Base-by-base conservation (phyloP, 1,140 invertebrate species). In the Cataglyphis hispanica region DNA sequence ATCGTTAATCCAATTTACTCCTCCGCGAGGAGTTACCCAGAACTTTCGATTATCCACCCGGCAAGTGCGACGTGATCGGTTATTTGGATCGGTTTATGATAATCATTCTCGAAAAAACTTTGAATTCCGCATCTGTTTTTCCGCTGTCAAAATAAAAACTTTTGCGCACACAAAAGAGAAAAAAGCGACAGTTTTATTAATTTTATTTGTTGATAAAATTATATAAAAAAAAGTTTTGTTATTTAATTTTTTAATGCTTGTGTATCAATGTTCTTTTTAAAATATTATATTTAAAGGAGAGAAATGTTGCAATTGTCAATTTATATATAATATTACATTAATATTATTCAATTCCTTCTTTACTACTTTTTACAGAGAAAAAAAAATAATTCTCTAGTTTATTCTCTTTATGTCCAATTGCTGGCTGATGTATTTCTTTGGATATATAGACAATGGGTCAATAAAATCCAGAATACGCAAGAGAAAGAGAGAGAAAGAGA, bases 21-120 rank as follows among this genome's bases (percentile, higher is more conserved):
- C 16, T 46, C 34, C 7, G n/a, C 70, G 31, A 60, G 61, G 27
- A 77, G 66, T 88, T 70, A 8, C 50, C 56, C 43, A 46, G 72
- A 85, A 83, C 66, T 86, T 83, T 70, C 43, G 43, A n/a, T 31
- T 53, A 46, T n/a, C 53, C n/a, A 27, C 56, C 43, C 25, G 22
- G 10, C 34, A 58, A 70, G 46, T 37, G 61, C 13, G 43, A 58
- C 34, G 25, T 50, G 77, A 83, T 83, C 67, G 78, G 77, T 86
- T 86, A 86, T 37, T 63, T 40, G 64, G 84, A 61, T 4, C 58
- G 40, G 60, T 72, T 89, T 84, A 84, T 67, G 60, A 86, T 89
- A 88, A 89, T 83, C 77, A 80, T 37, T 60, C 76, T 84, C 70
- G 64, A 77, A 83, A 80, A 76, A 86, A 88, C 43, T 80, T 70